Percentiles rank a stretch among this genome's conserved stretches.
Conservation (phyloP, 2,888 invertebrate species). For the Balanococcus diminutus region DNA sequence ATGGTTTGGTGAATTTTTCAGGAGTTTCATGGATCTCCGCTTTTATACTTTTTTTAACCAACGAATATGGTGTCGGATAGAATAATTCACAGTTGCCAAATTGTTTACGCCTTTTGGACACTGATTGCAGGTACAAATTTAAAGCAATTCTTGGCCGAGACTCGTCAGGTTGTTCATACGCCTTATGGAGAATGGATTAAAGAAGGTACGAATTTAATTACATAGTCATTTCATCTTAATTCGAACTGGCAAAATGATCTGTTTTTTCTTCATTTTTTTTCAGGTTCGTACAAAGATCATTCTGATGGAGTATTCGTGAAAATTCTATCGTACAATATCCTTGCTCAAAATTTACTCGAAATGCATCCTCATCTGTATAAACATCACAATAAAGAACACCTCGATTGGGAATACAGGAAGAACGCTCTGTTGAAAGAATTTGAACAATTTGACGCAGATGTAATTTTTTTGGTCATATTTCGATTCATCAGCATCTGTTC, state of each 20-base stretch:
- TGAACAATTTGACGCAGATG: slow-evolving; percentile 67
- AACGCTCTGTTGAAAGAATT: slow-evolving; percentile 68
- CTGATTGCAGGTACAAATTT: slow-evolving; percentile 29
- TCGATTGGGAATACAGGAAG: slow-evolving; percentile 76
- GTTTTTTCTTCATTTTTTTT: background rate
- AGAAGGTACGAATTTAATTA: slow-evolving; percentile 11
- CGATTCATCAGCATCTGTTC: background rate
- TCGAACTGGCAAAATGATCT: background rate
- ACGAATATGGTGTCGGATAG: background rate
- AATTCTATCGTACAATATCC: slow-evolving; percentile 73
- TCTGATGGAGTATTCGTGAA: slow-evolving; percentile 28
- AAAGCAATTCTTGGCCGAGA: background rate
- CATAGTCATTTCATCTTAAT: background rate
- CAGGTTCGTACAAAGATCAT: slow-evolving; percentile 14
- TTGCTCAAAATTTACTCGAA: slow-evolving; percentile 81
- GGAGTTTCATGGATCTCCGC: background rate
- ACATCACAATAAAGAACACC: slow-evolving; percentile 65
- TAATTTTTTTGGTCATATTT: slow-evolving; percentile 60
- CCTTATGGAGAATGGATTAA: slow-evolving; percentile 47
- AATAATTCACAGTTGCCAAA: background rate
- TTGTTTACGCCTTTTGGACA: slow-evolving; percentile 4
- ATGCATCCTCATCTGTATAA: slow-evolving; percentile 76
- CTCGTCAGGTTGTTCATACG: slow-evolving; percentile 30
- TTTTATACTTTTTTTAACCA: background rate
- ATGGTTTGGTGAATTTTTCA: background rate